Evolutionary conservation across 2,888 invertebrate genomes (phyloP).

Genomic region (Harpalus rubripes): DNA sequence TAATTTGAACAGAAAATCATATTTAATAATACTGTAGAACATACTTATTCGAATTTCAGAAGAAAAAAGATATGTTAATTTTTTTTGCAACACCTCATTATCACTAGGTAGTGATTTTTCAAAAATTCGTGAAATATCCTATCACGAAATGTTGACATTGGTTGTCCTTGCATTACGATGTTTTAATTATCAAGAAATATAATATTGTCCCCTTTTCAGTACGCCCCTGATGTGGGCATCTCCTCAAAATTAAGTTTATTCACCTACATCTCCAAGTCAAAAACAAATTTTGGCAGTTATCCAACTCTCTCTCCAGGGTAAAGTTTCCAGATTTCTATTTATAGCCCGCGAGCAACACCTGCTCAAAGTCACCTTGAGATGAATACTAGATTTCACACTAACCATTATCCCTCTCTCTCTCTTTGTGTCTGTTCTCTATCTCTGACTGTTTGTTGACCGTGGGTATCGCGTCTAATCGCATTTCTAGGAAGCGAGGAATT

Average conservation of each 20-base stretch:
- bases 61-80: too few species aligned
- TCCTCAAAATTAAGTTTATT: background rate
- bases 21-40: too few species aligned
- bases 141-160: too few species aligned
- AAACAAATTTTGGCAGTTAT: background rate
- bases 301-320: constrained; percentile 8
- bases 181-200: too few species aligned
- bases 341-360: background rate
- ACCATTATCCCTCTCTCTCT: background rate
- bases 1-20: too few species aligned
- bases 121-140: too few species aligned
- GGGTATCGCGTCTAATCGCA: background rate
- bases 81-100: too few species aligned
- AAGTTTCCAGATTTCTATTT: constrained; percentile 7
- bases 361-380: constrained; percentile 17
- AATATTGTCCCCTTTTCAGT: too few species aligned
- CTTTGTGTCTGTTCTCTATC: background rate
- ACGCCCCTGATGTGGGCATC: background rate
- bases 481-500: constrained; percentile 5
- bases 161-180: too few species aligned
- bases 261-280: background rate
- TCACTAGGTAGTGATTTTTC: too few species aligned
- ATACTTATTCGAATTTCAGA: too few species aligned
- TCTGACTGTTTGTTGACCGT: background rate
- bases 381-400: background rate